phyloP scores from a whole-genome alignment of 2,113 vertebrate species.

The Cyanoderma ruficeps region DNA sequence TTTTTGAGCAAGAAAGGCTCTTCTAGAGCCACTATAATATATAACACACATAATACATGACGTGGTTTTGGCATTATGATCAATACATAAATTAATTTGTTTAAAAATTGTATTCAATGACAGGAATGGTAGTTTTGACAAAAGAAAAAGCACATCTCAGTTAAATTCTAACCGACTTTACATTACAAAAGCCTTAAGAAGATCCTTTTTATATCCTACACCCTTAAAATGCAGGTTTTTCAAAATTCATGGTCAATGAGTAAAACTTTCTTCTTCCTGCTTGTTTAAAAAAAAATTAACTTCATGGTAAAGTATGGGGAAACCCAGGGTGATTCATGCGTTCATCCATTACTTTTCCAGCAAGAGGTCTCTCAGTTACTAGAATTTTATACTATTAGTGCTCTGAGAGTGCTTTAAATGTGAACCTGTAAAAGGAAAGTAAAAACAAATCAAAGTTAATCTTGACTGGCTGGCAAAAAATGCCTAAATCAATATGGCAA shows the following conservation, averaged over 20 bases:
- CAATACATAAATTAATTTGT: neutral
- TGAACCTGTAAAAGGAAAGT: constrained; percentile 72
- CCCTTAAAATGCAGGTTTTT: neutral
- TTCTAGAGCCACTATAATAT: neutral
- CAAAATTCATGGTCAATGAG: neutral
- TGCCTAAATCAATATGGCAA: constrained; percentile 71
- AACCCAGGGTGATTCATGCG: neutral
- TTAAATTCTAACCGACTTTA: neutral
- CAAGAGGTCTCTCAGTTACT: constrained; percentile 43
- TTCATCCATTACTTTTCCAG: constrained; percentile 46
- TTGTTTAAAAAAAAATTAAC: neutral
- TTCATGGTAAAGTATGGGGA: constrained; percentile 7
- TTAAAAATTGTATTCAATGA: neutral
- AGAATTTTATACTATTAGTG: constrained; percentile 69
- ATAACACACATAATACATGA: neutral
- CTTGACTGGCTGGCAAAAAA: constrained; percentile 77
- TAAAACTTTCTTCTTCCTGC: constrained; percentile 14
- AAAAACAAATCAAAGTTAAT: constrained; percentile 81
- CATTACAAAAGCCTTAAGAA: neutral
- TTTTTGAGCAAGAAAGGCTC: neutral
- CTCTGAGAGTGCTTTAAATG: constrained; percentile 67
- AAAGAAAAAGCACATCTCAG: neutral
- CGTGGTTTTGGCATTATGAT: neutral
- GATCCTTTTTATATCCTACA: neutral
- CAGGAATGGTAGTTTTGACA: neutral